Conservation (phyloP, 2,113 vertebrate species). For the Ceyx melanurus region DNA sequence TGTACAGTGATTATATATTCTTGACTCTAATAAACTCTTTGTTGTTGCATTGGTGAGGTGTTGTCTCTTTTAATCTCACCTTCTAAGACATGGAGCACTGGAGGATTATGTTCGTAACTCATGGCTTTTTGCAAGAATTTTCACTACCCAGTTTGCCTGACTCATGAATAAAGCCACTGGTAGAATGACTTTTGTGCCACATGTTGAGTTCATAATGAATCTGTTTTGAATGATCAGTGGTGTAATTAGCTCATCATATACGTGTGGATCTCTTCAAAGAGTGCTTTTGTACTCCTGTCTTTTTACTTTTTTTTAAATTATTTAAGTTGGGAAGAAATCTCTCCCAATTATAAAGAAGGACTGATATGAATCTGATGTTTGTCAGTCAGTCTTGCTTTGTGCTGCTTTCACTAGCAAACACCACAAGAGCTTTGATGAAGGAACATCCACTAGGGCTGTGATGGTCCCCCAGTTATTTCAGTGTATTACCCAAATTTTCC, state of each 20-base stretch:
- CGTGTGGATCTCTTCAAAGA: neutral
- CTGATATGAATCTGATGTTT: neutral
- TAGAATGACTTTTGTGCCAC: neutral
- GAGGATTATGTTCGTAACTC: neutral
- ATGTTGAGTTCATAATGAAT: constrained; percentile 14
- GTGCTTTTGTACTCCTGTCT: neutral
- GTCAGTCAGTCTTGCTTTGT: neutral
- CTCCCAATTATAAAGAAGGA: neutral
- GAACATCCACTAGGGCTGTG: neutral
- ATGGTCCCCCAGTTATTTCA: neutral
- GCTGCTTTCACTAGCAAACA: neutral
- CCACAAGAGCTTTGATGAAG: neutral
- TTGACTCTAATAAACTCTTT: constrained; percentile 50
- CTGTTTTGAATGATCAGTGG: neutral
- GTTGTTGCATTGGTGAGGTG: constrained; percentile 5
- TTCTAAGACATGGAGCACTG: neutral
- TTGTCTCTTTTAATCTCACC: constrained; percentile 7
- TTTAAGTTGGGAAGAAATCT: neutral
- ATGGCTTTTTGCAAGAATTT: neutral
- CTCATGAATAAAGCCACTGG: neutral
- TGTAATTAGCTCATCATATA: constrained; percentile 15
- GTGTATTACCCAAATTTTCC: neutral
- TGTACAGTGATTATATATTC: constrained; percentile 28
- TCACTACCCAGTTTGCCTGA: neutral
- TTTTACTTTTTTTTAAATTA: neutral